Conservation (phyloP, 2,797 vertebrate species). For the Sternarchorhynchus goeldii region DNA sequence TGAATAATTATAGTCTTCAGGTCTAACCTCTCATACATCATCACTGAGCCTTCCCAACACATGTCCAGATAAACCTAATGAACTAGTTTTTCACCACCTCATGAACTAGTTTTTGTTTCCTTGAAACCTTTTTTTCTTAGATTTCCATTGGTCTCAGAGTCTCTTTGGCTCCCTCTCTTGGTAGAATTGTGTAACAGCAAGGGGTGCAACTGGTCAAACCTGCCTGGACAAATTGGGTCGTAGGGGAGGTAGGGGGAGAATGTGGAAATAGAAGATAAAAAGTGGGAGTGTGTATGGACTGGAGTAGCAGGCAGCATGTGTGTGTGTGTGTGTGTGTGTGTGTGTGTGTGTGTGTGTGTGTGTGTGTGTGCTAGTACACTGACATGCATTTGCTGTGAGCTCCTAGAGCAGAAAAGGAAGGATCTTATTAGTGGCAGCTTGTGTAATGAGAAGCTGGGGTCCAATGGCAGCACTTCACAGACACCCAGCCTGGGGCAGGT, state of each 20-base stretch:
- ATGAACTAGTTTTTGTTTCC: not conserved
- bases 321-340: not conserved
- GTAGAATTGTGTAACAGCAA: slow-evolving; percentile 28
- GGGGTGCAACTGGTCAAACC: slow-evolving; percentile 32
- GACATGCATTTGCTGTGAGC: not conserved
- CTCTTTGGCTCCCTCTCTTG: slow-evolving; percentile 29
- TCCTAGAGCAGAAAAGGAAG: not conserved
- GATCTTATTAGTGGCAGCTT: not conserved
- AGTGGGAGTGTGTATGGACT: too few species aligned
- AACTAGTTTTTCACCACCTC: too few species aligned
- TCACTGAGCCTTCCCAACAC: too few species aligned
- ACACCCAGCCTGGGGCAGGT: too few species aligned
- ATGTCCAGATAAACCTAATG: too few species aligned
- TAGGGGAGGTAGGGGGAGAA: too few species aligned
- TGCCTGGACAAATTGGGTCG: slow-evolving; percentile 1
- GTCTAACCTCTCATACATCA: too few species aligned
- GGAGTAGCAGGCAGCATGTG: too few species aligned
- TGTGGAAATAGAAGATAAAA: too few species aligned
- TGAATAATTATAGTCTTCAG: too few species aligned
- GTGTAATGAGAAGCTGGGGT: not conserved
- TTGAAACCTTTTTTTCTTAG: not conserved
- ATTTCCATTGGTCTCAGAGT: slow-evolving; percentile 19
- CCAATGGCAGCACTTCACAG: not conserved
- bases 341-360: not conserved
- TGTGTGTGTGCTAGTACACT: not conserved